A percentile compares a stretch with the other conserved stretches of the same genome.
These are phyloP conservation scores for Slavum lentiscoides DNA, from an alignment of 2,888 invertebrate genomes.

Conservation along the genomic window DNA sequence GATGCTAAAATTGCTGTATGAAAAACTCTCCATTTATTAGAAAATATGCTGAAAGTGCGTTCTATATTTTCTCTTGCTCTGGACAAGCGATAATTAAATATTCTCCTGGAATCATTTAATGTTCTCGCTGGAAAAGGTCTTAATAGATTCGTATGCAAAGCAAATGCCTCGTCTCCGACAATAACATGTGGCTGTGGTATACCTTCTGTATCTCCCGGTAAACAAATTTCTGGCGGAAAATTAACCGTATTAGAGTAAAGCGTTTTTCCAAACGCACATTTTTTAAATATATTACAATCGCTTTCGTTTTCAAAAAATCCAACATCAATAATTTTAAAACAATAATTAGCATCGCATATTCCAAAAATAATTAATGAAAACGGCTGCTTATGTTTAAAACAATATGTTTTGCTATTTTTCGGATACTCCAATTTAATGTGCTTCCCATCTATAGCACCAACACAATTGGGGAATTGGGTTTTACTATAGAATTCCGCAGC, in stretches of 20 bases:
- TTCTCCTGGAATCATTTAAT: no score
- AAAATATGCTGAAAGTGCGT: no score
- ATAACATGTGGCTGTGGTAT: not conserved
- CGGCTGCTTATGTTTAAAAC: slow-evolving; percentile 40
- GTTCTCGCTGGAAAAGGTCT: not conserved
- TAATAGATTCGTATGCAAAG: not conserved
- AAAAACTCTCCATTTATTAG: no score
- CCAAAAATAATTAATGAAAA: slow-evolving; percentile 34
- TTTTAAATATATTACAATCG: slow-evolving; percentile 8
- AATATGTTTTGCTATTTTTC: slow-evolving; percentile 17
- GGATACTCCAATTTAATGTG: slow-evolving; percentile 35
- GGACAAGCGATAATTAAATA: no score
- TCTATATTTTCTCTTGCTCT: no score
- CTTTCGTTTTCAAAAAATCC: slow-evolving; percentile 2
- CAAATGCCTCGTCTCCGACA: not conserved
- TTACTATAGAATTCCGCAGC: slow-evolving; percentile 10
- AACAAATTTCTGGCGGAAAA: not conserved
- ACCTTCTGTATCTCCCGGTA: not conserved
- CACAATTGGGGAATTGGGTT: slow-evolving; percentile 41
- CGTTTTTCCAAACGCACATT: slow-evolving; percentile 1
- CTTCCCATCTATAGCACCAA: no score
- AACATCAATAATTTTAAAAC: not conserved
- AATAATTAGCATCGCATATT: slow-evolving; percentile 29
- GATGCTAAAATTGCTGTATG: no score
- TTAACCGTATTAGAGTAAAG: not conserved